A percentile compares a stretch with the other conserved stretches of the same genome.
Evolutionary conservation across 23 tunicate genomes (phyloP).

Genomic region (Ascidia mentula): DNA sequence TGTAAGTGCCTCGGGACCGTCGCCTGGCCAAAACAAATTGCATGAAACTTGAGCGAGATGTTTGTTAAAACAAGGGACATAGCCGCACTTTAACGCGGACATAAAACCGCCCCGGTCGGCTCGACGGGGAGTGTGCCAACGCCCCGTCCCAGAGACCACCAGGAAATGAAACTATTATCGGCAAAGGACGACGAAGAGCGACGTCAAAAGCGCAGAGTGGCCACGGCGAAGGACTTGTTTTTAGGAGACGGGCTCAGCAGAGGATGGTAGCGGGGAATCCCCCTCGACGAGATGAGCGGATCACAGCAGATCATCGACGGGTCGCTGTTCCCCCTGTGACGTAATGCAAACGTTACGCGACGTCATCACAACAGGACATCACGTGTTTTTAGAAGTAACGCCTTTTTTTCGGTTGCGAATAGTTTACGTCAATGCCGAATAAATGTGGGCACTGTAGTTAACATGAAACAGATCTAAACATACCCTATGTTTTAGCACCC

Average conservation of each 20-base stretch:
- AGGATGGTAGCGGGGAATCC: slow-evolving; percentile 6
- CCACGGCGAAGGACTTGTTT: neutral
- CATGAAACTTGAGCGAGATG: slow-evolving; percentile 6
- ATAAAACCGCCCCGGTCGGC: too few species aligned
- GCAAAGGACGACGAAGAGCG: too few species aligned
- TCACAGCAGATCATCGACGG: neutral
- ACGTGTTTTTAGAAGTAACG: neutral
- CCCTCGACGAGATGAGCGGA: neutral
- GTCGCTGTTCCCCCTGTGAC: slow-evolving; percentile 26
- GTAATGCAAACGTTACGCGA: neutral
- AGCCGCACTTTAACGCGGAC: too few species aligned
- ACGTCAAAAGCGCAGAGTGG: neutral
- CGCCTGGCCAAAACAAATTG: neutral
- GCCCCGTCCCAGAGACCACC: too few species aligned
- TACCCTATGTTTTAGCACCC: too few species aligned
- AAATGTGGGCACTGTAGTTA: too few species aligned
- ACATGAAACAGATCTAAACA: too few species aligned
- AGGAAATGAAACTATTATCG: too few species aligned
- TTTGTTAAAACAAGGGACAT: too few species aligned
- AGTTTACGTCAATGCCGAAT: too few species aligned
- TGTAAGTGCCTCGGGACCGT: slow-evolving; percentile 7
- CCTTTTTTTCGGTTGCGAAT: too few species aligned
- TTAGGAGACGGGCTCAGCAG: slow-evolving; percentile 18
- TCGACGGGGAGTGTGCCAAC: too few species aligned
- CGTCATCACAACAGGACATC: neutral